Percentiles rank a stretch among this genome's conserved stretches.
phyloP scores from a whole-genome alignment of 2,888 invertebrate genomes.

The Heterodera filipjevi region DNA sequence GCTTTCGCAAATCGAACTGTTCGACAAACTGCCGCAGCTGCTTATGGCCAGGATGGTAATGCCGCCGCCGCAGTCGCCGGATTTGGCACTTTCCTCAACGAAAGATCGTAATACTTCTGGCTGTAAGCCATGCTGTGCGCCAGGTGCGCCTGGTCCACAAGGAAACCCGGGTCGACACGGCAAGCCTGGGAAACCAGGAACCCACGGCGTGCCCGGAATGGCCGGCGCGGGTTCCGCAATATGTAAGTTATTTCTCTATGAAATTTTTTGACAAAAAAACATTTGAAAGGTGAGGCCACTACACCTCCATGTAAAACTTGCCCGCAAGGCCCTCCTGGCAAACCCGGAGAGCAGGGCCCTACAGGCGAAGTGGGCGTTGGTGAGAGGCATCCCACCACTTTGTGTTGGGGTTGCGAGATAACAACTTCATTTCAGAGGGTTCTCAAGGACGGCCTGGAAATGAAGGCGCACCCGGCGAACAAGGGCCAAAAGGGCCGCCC shows the following conservation, averaged over 20 bases:
- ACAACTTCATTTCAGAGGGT: neutral
- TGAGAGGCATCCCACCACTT: neutral
- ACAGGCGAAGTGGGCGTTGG: slow-evolving; percentile 22
- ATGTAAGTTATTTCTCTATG: neutral
- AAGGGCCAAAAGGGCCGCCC: slow-evolving; percentile 27
- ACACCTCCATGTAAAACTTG: slow-evolving; percentile 19
- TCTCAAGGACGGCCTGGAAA: slow-evolving; percentile 5
- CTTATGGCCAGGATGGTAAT: slow-evolving; percentile 17
- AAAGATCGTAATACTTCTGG: too few relatives aligned
- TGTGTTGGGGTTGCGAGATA: neutral
- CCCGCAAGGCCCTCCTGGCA: slow-evolving; percentile 17
- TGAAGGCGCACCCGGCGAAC: slow-evolving; percentile 17
- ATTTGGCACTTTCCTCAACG: too few relatives aligned
- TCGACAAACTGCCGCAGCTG: slow-evolving; percentile 29
- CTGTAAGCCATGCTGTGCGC: slow-evolving; percentile 18
- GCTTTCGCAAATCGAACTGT: slow-evolving; percentile 18
- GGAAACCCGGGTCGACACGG: slow-evolving; percentile 17
- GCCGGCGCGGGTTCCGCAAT: slow-evolving; percentile 13
- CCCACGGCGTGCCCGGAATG: slow-evolving; percentile 8
- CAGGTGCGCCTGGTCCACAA: slow-evolving; percentile 19
- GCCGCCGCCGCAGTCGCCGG: neutral
- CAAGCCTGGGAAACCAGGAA: slow-evolving; percentile 18
- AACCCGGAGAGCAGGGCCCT: slow-evolving; percentile 11
- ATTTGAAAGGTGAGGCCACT: slow-evolving; percentile 8
- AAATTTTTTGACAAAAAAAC: too few relatives aligned